Evolutionary conservation across 2,113 vertebrate species (phyloP).

Genomic region (Phylloscopus whistleri): DNA sequence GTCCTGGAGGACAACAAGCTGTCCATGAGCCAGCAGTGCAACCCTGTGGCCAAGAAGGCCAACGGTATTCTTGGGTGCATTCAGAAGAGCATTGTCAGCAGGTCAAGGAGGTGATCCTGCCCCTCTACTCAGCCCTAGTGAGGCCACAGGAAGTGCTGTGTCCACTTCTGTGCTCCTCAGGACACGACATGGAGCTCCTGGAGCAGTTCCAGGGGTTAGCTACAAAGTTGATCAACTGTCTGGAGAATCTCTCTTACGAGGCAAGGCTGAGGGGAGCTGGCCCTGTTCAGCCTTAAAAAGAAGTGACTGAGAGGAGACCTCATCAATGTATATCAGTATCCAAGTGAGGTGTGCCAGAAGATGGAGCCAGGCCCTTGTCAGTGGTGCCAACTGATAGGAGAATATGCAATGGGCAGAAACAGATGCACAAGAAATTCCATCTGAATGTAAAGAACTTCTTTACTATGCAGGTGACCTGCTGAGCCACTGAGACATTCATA

Average conservation of each 20-base stretch:
- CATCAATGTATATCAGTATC: not conserved
- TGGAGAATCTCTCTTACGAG: not conserved
- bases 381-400: not conserved
- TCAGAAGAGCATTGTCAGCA: not conserved
- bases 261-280: not conserved
- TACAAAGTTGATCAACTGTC: not conserved
- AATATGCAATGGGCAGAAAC: not conserved
- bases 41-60: not conserved
- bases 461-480: not conserved
- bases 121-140: not conserved
- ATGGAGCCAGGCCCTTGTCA: not conserved
- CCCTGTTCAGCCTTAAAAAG: not conserved
- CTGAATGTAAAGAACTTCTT: not conserved
- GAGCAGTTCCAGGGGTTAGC: not conserved
- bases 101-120: not conserved
- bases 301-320: not conserved
- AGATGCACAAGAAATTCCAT: not conserved
- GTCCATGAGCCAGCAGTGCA: not conserved
- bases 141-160: not conserved
- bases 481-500: not conserved
- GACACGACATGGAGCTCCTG: not conserved
- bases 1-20: not conserved
- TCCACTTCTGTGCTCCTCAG: not conserved
- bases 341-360: not conserved
- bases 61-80: not conserved